Evolutionary conservation across 2,113 vertebrate species (phyloP).

Genomic region (Mustelus asterias): DNA sequence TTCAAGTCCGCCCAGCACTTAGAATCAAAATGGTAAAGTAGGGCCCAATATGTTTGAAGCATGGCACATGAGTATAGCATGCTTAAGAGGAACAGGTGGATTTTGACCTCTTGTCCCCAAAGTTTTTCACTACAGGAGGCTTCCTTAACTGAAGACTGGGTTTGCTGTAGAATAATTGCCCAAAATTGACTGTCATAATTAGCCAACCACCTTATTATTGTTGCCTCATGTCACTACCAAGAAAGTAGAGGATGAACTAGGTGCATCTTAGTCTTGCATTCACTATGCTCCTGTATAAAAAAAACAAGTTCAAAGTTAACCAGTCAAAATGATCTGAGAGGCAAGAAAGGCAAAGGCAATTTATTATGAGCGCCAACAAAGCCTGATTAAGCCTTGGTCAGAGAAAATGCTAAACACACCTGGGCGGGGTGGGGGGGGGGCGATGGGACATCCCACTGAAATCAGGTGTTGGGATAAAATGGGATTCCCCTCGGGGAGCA

Average conservation of each 20-base stretch:
- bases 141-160: neutral
- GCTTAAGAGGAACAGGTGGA: neutral
- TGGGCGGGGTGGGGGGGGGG: too few relatives aligned
- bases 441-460: too few relatives aligned
- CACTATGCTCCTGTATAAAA: neutral
- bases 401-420: neutral
- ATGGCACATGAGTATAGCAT: neutral
- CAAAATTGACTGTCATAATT: neutral
- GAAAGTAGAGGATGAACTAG: neutral
- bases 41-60: neutral
- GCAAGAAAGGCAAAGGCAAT: neutral
- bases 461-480: too few relatives aligned
- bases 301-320: neutral
- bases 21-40: too few relatives aligned
- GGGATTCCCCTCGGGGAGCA: too few relatives aligned
- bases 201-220: neutral
- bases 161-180: neutral
- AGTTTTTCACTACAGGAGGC: neutral
- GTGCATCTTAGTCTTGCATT: neutral
- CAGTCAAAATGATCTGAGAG: neutral
- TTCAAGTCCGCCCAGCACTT: too few relatives aligned
- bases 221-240: neutral
- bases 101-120: neutral
- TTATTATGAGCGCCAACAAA: neutral
- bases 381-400: too few relatives aligned